These are phyloP conservation scores for Polymixis lichenea DNA, from an alignment of 2,888 invertebrate species.

Conservation along the genomic window DNA sequence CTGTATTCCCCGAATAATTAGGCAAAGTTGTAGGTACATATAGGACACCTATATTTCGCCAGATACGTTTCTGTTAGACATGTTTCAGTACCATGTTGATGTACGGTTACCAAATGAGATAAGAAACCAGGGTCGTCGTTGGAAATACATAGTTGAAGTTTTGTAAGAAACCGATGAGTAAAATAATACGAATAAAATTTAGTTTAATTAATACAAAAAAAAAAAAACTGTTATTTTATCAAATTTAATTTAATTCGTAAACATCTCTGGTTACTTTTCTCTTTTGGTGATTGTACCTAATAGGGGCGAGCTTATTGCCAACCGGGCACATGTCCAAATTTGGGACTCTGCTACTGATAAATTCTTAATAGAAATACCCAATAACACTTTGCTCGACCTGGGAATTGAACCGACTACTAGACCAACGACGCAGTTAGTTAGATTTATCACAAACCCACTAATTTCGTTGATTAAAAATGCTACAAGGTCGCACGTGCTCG, in stretches of 20 bases:
- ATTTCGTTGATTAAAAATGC: not conserved
- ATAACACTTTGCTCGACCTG: not conserved
- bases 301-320: not conserved
- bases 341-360: not conserved
- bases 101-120: no score
- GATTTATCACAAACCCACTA: not conserved
- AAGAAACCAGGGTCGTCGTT: no score
- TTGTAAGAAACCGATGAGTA: no score
- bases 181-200: no score
- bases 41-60: not conserved
- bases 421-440: not conserved
- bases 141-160: no score
- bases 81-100: not conserved
- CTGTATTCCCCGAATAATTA: no score
- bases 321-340: not conserved
- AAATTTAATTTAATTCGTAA: no score
- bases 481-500: slow-evolving; percentile 16
- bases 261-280: no score
- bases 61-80: not conserved
- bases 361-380: not conserved
- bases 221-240: no score
- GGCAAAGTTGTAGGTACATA: no score
- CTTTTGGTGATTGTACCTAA: no score
- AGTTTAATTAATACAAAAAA: no score
- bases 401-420: not conserved